phyloP scores from a whole-genome alignment of 2,888 invertebrate species.

The Melikaiella ostensackeni region DNA sequence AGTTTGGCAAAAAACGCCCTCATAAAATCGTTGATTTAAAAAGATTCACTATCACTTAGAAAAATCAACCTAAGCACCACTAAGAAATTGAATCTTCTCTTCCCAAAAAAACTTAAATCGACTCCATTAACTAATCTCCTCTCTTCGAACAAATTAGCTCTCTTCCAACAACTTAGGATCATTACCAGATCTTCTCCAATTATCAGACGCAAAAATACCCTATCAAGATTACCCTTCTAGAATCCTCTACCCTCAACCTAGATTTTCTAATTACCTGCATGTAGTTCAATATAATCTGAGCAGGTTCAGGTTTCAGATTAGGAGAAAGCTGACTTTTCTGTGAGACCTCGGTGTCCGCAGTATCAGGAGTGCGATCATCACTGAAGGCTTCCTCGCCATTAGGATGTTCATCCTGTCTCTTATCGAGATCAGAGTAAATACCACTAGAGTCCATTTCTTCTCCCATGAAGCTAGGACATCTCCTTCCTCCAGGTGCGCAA shows the following conservation, averaged over 20 bases:
- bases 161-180: no score
- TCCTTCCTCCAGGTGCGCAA: slow-evolving; percentile 78
- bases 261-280: slow-evolving; percentile 13
- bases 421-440: slow-evolving; percentile 92
- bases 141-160: no score
- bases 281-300: slow-evolving; percentile 70
- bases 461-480: slow-evolving; percentile 76
- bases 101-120: no score
- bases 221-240: no score
- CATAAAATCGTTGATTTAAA: no score
- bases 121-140: no score
- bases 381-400: slow-evolving; percentile 74
- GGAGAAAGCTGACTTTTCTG: slow-evolving; percentile 78
- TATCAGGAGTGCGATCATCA: slow-evolving; percentile 84
- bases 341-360: slow-evolving; percentile 79
- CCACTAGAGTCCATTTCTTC: slow-evolving; percentile 96
- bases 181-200: no score
- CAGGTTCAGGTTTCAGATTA: slow-evolving; percentile 56
- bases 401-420: slow-evolving; percentile 82
- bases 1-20: no score
- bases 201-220: no score
- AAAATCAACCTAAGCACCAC: no score
- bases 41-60: neutral
- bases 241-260: neutral
- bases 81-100: no score